Conservation (phyloP, 2,797 vertebrate species). For the Petrocephalus sullivani region DNA sequence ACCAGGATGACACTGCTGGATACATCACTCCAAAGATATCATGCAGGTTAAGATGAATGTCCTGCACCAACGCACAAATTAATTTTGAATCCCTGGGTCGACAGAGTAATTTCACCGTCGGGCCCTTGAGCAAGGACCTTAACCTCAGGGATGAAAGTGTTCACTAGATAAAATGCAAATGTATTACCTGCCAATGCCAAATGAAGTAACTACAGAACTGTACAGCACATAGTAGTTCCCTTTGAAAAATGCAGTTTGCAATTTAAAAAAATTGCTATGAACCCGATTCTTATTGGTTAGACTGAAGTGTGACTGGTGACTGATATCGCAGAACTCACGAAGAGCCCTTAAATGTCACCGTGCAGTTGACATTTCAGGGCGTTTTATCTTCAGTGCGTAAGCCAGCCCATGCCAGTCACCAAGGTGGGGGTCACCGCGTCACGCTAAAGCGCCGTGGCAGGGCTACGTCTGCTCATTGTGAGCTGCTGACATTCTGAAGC, state of each 20-base stretch:
- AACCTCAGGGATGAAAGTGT: neutral
- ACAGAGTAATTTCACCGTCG: neutral
- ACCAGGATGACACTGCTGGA: neutral
- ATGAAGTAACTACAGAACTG: neutral
- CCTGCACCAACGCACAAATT: neutral
- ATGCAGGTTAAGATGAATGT: neutral
- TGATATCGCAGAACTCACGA: neutral
- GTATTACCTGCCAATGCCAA: neutral
- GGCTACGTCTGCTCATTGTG: neutral
- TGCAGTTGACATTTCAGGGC: conserved; percentile 17
- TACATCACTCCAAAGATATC: neutral
- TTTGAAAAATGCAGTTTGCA: neutral
- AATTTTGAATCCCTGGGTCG: neutral
- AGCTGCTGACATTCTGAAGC: conserved; percentile 22
- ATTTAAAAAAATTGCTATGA: neutral
- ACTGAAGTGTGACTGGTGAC: conserved; percentile 4
- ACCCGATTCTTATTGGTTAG: neutral
- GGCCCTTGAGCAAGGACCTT: neutral
- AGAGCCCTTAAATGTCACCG: conserved; percentile 22
- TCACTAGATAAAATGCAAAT: neutral
- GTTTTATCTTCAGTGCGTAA: conserved; percentile 14
- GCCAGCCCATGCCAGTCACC: neutral
- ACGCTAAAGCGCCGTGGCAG: neutral
- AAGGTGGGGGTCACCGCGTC: neutral
- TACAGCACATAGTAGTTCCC: neutral